phyloP scores from a whole-genome alignment of 2,797 vertebrate species.

The Poeciliopsis presidionis region DNA sequence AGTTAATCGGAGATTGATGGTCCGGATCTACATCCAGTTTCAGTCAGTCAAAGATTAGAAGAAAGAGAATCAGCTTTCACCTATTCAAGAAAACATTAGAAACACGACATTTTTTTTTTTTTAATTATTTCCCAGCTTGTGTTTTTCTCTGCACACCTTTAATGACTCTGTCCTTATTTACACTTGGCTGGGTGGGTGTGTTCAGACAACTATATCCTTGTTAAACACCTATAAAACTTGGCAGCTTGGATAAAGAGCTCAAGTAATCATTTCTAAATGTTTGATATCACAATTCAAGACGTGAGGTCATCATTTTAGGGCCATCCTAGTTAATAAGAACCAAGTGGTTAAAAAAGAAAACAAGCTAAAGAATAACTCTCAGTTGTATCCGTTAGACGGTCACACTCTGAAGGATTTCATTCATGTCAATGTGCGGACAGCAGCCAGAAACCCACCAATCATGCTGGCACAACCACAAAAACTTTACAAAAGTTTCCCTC shows the following conservation, averaged over 20 bases:
- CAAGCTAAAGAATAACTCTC: neutral
- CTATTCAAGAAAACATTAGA: neutral
- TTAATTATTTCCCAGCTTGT: too few relatives aligned
- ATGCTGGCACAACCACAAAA: constrained; percentile 14
- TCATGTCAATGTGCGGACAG: neutral
- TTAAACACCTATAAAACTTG: neutral
- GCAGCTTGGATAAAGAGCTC: neutral
- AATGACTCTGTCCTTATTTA: neutral
- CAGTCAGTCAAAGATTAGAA: neutral
- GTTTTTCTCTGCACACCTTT: neutral
- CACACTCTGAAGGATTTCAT: neutral
- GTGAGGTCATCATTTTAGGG: neutral
- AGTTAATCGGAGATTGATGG: neutral
- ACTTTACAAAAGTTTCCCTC: constrained; percentile 21
- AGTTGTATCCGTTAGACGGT: neutral
- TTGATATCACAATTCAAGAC: neutral
- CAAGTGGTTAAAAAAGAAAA: constrained; percentile 30
- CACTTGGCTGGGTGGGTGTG: neutral
- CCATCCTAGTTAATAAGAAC: neutral
- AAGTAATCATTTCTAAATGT: neutral
- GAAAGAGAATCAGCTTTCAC: neutral
- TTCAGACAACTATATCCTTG: neutral
- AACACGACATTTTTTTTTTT: neutral
- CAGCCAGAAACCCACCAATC: constrained; percentile 27
- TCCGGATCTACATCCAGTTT: neutral